A percentile compares a stretch with the other conserved stretches of the same genome.
phyloP scores from a whole-genome alignment of 2,113 vertebrate genomes.

The Bettongia penicillata region DNA sequence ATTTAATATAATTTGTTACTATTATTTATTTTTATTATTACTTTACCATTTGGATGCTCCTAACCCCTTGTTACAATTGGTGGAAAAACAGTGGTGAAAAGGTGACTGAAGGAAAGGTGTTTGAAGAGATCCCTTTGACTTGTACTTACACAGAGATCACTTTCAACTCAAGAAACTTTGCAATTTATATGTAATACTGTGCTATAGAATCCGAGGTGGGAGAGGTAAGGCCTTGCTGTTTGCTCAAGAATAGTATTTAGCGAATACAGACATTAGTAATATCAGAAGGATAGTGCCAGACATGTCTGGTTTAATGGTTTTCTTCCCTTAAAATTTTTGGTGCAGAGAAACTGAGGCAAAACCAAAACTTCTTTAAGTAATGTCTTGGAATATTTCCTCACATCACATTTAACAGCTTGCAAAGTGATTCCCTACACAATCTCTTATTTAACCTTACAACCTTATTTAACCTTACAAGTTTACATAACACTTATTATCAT shows the following conservation, averaged over 20 bases:
- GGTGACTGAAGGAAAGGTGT: background rate
- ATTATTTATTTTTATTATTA: background rate
- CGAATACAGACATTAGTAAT: background rate
- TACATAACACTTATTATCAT: background rate
- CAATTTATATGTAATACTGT: background rate
- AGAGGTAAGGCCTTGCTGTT: background rate
- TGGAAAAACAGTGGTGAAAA: constrained; percentile 43
- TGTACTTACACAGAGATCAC: fast-evolving
- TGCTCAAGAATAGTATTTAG: background rate
- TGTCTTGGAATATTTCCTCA: background rate
- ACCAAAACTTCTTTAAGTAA: background rate
- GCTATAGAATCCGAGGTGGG: background rate
- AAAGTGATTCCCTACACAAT: background rate
- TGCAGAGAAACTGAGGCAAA: background rate
- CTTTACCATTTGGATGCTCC: constrained; percentile 54
- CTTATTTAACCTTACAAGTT: background rate
- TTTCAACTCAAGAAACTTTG: background rate
- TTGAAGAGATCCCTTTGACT: background rate
- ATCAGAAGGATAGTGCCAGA: background rate
- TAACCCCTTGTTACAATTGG: constrained; percentile 52
- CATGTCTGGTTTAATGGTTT: background rate
- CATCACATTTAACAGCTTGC: background rate
- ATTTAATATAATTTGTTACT: background rate
- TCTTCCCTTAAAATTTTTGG: background rate
- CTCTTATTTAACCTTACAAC: background rate